Conservation (phyloP, 2,888 invertebrate species). For the Dolichomitus sp. region DNA sequence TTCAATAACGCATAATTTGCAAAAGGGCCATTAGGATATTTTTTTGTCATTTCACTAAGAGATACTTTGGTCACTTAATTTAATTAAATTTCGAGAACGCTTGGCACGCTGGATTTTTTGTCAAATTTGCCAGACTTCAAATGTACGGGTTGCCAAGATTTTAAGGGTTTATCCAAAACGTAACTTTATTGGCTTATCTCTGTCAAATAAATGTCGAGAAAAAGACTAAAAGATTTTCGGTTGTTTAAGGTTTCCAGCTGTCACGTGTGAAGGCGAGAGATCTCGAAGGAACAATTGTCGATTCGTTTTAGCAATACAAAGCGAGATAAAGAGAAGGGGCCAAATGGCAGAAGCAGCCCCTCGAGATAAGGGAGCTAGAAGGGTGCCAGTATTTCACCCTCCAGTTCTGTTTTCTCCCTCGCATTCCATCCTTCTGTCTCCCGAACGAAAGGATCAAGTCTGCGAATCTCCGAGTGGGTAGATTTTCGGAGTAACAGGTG, state of each 20-base stretch:
- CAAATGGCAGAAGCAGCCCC: not conserved
- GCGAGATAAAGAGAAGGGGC: not conserved
- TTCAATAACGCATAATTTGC: too few relatives aligned
- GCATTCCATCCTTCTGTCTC: slow-evolving; percentile 24
- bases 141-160: not conserved
- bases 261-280: slow-evolving; percentile 3
- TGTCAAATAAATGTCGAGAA: slow-evolving; percentile 3
- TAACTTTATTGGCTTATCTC: not conserved
- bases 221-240: not conserved
- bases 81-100: too few relatives aligned
- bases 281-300: slow-evolving; percentile 16
- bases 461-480: slow-evolving; percentile 47
- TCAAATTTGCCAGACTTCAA: not conserved
- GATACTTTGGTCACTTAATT: too few relatives aligned
- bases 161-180: not conserved
- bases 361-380: slow-evolving; percentile 48
- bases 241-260: not conserved
- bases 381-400: slow-evolving; percentile 40
- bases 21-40: too few relatives aligned
- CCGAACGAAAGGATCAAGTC: slow-evolving; percentile 45
- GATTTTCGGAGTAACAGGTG: slow-evolving; percentile 65
- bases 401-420: slow-evolving; percentile 10
- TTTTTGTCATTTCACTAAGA: too few relatives aligned
- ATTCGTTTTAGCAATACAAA: slow-evolving; percentile 20
- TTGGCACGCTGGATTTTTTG: too few relatives aligned